These are phyloP conservation scores for Philaenus spumarius DNA, from an alignment of 1,140 invertebrate genomes.

Conservation along the genomic window DNA sequence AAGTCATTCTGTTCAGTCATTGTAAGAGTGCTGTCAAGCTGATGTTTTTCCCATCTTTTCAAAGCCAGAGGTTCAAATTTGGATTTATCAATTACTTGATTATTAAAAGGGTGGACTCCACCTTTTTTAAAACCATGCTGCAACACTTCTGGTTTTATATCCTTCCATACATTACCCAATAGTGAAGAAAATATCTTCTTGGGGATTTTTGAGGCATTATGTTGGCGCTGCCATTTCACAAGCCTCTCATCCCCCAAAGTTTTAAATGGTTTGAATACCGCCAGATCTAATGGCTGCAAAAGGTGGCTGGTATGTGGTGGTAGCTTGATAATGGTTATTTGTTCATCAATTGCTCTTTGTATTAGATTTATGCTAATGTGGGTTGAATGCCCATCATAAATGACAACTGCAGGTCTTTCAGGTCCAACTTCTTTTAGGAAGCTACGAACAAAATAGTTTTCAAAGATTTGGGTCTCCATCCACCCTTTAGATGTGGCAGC, in stretches of 20 bases:
- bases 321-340: not conserved
- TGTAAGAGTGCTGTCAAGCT: too few relatives aligned
- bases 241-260: constrained; percentile 21
- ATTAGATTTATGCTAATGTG: not conserved
- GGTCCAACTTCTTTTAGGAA: not conserved
- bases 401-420: not conserved
- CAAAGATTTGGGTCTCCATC: not conserved
- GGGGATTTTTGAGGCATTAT: not conserved
- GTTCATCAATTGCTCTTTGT: not conserved
- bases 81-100: not conserved
- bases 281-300: constrained; percentile 19
- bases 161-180: constrained; percentile 5
- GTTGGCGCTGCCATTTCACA: constrained; percentile 20
- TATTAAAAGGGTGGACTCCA: constrained; percentile 6
- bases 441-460: not conserved
- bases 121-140: constrained; percentile 4
- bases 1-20: too few relatives aligned
- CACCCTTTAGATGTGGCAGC: not conserved
- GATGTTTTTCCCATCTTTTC: not conserved
- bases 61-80: constrained; percentile 1
- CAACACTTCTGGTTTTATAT: not conserved
- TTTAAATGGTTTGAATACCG: constrained; percentile 24
- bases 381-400: not conserved
- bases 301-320: not conserved
- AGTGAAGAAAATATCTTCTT: constrained; percentile 5